Base-by-base conservation (phyloP, 2,888 invertebrate genomes). In the Ochlodes sylvanus region DNA sequence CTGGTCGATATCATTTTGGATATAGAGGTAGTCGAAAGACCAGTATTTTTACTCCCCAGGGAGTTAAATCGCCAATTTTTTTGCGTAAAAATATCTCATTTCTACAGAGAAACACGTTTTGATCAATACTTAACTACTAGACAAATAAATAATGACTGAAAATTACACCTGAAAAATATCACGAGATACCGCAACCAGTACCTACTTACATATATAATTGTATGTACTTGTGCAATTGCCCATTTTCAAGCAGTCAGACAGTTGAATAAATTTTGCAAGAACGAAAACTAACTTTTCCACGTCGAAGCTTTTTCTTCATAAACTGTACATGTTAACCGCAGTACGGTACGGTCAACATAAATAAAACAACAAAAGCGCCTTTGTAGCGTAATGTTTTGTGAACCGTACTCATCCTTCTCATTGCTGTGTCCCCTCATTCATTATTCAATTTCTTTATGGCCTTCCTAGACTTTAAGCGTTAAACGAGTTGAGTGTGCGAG, bases 311-410 rank as follows among this genome's bases (percentile, higher is more conserved):
- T 19, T 50, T 52, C 27, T 52, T 52, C 52, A 52, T 52, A 27
- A 52, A 52, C 27, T 27, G 52, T 52, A 52, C 52, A 52, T 27
- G 52, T 52, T 27, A 14, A 52, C 52, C 52, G 21, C 58, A 50
- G 56, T 6, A 41, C 12, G 32, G 60, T 60, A 61, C 17, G 41
- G 61, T 54, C 19, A 67, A 67, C 44, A 67, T 67, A 67, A 67
- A 67, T 67, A 67, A 67, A 67, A 61, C 66, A 67, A 64, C 64
- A 67, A 67, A 54, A 67, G 60, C 27, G 60, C 60, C 66, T 67
- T 67, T 67, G 61, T 67, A 67, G 34, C 61, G 60, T 34, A 61
- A 61, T 67, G 66, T 67, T 66, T 67, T 67, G 66, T 61, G 66
- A 67, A 67, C 61, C 66, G 60, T 60, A 67, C 66, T 67, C 66